phyloP scores from a whole-genome alignment of 2,797 vertebrate species.

The Lacerta bilineata region DNA sequence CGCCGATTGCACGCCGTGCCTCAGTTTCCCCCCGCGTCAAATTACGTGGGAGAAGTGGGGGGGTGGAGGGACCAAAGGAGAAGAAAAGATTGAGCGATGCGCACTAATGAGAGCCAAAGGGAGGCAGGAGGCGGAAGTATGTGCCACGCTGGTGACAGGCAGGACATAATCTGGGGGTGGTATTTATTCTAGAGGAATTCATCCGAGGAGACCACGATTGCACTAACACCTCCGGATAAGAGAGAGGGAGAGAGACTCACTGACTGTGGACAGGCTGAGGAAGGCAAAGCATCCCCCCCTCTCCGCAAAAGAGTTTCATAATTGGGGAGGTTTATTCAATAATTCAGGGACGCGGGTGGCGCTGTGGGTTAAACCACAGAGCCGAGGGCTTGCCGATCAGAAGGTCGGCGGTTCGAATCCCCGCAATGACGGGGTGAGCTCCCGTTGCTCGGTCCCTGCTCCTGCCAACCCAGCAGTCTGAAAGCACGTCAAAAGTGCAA shows the following conservation, averaged over 20 bases:
- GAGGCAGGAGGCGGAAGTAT: background rate
- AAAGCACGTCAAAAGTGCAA: too few relatives aligned
- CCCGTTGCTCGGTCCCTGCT: too few relatives aligned
- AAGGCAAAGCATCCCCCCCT: background rate
- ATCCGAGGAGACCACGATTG: background rate
- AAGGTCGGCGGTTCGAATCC: too few relatives aligned
- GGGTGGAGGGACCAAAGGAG: too few relatives aligned
- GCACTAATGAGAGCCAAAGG: background rate
- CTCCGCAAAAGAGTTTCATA: background rate
- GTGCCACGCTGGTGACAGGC: conserved; percentile 10
- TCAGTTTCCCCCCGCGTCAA: too few relatives aligned
- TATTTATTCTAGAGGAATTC: conserved; percentile 25
- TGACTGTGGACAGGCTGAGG: background rate
- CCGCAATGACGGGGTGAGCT: too few relatives aligned
- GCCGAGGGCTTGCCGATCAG: too few relatives aligned
- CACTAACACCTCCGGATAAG: background rate
- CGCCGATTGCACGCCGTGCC: too few relatives aligned
- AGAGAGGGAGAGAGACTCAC: background rate
- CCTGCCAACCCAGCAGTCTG: too few relatives aligned
- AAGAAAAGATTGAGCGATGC: background rate
- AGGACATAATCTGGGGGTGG: conserved; percentile 9
- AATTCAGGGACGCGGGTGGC: background rate
- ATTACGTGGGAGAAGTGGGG: too few relatives aligned
- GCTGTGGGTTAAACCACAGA: too few relatives aligned
- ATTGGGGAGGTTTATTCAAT: background rate